Base-by-base conservation (phyloP, 2,113 vertebrate genomes). In the Myotis lucifugus region DNA sequence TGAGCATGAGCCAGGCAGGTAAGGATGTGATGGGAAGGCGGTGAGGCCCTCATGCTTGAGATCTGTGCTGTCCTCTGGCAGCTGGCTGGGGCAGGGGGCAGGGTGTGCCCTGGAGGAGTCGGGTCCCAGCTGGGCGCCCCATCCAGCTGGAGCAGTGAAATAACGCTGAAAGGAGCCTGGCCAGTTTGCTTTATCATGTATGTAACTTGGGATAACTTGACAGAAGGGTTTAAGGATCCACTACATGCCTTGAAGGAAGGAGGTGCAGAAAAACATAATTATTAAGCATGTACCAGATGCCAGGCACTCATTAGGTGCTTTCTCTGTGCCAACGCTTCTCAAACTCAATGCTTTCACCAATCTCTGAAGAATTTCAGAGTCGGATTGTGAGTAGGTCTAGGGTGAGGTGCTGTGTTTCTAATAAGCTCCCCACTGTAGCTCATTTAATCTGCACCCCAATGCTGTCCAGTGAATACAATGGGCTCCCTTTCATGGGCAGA, bases 51-150 rank as follows among this genome's bases (percentile, higher is more conserved):
- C n/a, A 42, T 2, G 2, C 34, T 3, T 12, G 73, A 54, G 52
- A 29, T 3, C 23, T 0, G 2, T 2, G 1, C 13, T 52, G 10
- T 17, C 48, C 25, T 15, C n/a, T 42, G 4, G 69, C 27, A 11
- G 46, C 13, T 21, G 54, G 56, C 48, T n/a, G 18, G 87, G 79
- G 23, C 37, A 5, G 46, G 73, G 73, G 17, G 27, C 27, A 42
- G 15, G 34, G 6, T 10, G 4, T 4, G 1, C 46, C 74, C 74
- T 3, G 12, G 74, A 72, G 54, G n/a, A 13, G 32, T 21, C 8
- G 1, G 34, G 74, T 34, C 27, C 19, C 42, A 23, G 50, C 25
- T 8, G 0, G 50, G 14, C 3, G 6, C 61, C 72, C 34, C 19
- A 3, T 25, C n/a, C 64, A 3, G 2, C n/a, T 14, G 14, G 19